These are phyloP conservation scores for Tenthredo distinguenda DNA, from an alignment of 2,888 invertebrate genomes.

Conservation along the genomic window DNA sequence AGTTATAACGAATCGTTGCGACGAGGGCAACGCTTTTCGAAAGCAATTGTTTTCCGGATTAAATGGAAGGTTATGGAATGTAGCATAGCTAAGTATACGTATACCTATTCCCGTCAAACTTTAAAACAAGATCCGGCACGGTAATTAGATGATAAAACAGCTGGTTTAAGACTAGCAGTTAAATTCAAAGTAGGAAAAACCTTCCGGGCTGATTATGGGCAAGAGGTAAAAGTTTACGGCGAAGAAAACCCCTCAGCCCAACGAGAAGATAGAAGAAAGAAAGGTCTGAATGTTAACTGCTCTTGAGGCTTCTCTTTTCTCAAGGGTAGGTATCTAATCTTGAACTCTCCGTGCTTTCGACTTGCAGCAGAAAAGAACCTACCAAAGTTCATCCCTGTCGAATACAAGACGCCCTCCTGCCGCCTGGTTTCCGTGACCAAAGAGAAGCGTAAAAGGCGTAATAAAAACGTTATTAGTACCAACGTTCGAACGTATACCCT, in stretches of 20 bases:
- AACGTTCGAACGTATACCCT: slow-evolving; percentile 54
- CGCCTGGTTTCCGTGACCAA: slow-evolving; percentile 59
- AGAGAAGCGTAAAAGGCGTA: slow-evolving; percentile 62
- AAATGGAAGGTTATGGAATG: background rate
- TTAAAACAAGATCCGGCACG: background rate
- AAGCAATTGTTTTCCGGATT: slow-evolving; percentile 22
- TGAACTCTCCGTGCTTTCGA: slow-evolving; percentile 3
- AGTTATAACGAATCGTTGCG: slow-evolving; percentile 43
- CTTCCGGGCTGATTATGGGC: background rate
- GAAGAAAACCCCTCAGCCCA: background rate
- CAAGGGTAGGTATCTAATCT: slow-evolving; percentile 3
- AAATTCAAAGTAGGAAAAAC: background rate
- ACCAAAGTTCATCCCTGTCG: slow-evolving; percentile 14
- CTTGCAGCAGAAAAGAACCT: background rate
- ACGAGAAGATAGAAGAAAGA: background rate
- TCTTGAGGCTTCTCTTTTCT: background rate
- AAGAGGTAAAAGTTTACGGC: slow-evolving; percentile 8
- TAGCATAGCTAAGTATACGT: background rate
- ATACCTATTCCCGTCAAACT: background rate
- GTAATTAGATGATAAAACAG: background rate
- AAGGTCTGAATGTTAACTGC: background rate
- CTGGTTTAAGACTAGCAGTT: background rate
- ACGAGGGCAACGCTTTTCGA: background rate
- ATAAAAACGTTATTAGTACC: slow-evolving; percentile 68
- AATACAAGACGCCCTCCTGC: slow-evolving; percentile 37